Conservation (phyloP, 2,113 vertebrate genomes). For the Cyanoramphus novaezelandiae region DNA sequence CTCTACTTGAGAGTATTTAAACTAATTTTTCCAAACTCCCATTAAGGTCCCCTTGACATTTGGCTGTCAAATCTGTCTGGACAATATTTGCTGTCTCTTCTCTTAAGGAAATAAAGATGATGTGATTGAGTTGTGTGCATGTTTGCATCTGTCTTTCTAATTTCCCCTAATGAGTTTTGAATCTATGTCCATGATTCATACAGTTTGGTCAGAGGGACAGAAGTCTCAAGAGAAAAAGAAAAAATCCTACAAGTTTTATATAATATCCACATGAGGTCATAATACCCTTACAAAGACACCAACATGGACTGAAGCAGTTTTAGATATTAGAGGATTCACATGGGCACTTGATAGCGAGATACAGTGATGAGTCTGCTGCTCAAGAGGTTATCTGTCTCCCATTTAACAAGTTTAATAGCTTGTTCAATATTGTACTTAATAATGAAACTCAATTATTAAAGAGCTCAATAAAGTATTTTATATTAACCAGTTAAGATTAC, state of each 20-base stretch:
- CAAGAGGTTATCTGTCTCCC: not conserved
- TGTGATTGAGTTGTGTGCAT: not conserved
- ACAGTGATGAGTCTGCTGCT: not conserved
- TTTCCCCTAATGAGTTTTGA: not conserved
- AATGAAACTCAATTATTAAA: conserved; percentile 24
- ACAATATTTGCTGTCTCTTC: not conserved
- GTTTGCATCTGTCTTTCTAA: not conserved
- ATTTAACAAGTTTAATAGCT: conserved; percentile 20
- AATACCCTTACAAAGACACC: not conserved
- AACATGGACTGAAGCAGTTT: not conserved
- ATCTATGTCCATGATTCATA: not conserved
- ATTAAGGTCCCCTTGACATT: not conserved
- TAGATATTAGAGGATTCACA: not conserved
- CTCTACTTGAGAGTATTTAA: not conserved
- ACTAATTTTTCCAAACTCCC: not conserved
- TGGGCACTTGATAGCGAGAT: not conserved
- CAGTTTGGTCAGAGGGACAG: not conserved
- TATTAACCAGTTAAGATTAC: not conserved
- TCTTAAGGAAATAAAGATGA: not conserved
- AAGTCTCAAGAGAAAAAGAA: not conserved
- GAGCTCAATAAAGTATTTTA: not conserved
- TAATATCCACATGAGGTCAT: not conserved
- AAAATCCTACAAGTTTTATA: not conserved
- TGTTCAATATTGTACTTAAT: not conserved
- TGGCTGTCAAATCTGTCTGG: not conserved